These are phyloP conservation scores for Bugula neritina DNA, from an alignment of 2,888 invertebrate genomes.

Conservation along the genomic window DNA sequence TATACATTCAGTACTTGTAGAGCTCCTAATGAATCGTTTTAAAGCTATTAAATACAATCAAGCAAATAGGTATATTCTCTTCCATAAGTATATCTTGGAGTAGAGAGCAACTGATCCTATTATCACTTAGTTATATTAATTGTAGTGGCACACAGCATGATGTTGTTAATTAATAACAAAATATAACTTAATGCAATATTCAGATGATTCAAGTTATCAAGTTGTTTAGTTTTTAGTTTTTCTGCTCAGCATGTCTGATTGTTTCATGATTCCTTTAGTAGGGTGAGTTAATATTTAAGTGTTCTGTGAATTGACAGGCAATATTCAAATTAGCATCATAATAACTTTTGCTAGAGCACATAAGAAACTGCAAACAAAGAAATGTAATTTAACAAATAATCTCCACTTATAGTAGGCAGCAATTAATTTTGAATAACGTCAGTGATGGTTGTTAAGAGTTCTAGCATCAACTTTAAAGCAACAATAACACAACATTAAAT, in stretches of 20 bases:
- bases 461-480: neutral
- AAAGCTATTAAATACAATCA: neutral
- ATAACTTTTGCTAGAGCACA: neutral
- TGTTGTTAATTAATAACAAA: neutral
- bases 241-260: conserved; percentile 3
- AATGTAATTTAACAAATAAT: too few species aligned
- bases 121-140: conserved; percentile 21
- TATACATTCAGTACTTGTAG: neutral
- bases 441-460: neutral
- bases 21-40: conserved; percentile 18
- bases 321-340: conserved; percentile 13
- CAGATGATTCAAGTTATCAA: neutral
- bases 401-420: too few species aligned
- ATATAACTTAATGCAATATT: conserved; percentile 20
- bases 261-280: conserved; percentile 25
- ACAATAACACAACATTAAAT: neutral
- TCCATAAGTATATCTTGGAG: neutral
- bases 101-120: neutral
- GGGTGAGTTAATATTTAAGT: neutral
- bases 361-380: neutral
- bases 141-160: conserved; percentile 22
- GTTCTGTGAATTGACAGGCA: conserved; percentile 6
- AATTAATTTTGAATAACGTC: neutral
- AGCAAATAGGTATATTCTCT: neutral
- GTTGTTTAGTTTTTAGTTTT: conserved; percentile 10